phyloP scores from a whole-genome alignment of 2,113 vertebrate genomes.

The Glaucidium brasilianum region DNA sequence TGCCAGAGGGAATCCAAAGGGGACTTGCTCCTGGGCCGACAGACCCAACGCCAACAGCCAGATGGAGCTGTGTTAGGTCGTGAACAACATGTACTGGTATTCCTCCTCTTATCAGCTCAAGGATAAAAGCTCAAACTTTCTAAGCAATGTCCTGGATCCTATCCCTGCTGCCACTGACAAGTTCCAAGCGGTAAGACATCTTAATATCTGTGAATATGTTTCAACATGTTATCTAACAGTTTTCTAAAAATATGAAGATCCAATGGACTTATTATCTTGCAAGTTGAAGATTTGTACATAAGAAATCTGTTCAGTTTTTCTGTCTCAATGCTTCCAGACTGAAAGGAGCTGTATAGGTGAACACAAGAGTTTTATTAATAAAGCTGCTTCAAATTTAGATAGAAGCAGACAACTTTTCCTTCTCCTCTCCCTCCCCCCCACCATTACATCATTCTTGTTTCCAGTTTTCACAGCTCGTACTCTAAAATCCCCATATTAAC shows the following conservation, averaged over 20 bases:
- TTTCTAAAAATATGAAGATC: not conserved
- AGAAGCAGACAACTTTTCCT: not conserved
- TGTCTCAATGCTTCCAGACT: not conserved
- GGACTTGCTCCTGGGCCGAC: not conserved
- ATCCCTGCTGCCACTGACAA: not conserved
- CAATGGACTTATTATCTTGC: not conserved
- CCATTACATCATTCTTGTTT: not conserved
- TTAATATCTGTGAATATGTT: constrained; percentile 6
- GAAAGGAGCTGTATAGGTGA: not conserved
- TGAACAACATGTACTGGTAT: not conserved
- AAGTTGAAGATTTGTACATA: not conserved
- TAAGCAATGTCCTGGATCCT: not conserved
- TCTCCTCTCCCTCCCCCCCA: not conserved
- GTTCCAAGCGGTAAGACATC: not conserved
- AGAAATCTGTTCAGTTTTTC: not conserved
- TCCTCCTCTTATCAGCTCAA: not conserved
- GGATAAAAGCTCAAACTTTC: not conserved
- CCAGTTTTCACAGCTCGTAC: constrained; percentile 9
- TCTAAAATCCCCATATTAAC: not conserved
- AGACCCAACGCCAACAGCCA: not conserved
- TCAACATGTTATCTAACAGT: constrained; percentile 1
- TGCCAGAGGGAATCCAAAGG: not conserved
- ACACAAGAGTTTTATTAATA: not conserved
- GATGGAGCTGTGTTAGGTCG: not conserved
- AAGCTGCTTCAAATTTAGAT: not conserved